phyloP scores from a whole-genome alignment of 2,888 invertebrate genomes.

The Leptodirus hochenwartii region DNA sequence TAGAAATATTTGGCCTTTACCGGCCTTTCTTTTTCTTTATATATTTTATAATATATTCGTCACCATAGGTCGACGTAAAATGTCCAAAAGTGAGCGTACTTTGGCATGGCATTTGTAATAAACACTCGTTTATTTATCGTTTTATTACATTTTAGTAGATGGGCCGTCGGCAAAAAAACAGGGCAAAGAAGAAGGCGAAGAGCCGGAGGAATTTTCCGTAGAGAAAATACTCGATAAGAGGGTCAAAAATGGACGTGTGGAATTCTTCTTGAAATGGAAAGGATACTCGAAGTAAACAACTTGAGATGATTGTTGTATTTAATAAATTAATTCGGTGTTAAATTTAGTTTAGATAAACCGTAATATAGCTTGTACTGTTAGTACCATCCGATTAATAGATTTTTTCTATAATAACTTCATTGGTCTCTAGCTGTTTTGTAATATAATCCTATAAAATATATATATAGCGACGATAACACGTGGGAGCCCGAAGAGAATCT shows the following conservation, averaged over 20 bases:
- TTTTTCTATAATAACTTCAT: conserved; percentile 1
- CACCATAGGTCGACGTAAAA: too few species aligned
- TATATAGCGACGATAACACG: conserved; percentile 40
- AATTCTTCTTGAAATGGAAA: conserved; percentile 47
- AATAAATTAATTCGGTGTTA: conserved; percentile 2
- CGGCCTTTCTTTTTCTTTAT: too few species aligned
- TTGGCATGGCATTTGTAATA: too few species aligned
- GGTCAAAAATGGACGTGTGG: conserved; percentile 47
- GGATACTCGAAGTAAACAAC: conserved; percentile 40
- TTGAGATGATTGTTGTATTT: conserved; percentile 4
- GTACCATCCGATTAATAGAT: background rate
- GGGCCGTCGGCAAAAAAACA: conserved; percentile 6
- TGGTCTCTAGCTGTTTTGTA: conserved; percentile 5
- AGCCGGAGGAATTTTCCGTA: conserved; percentile 49
- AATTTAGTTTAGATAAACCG: background rate
- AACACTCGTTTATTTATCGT: too few species aligned
- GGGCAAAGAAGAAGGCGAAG: conserved; percentile 12
- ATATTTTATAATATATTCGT: too few species aligned
- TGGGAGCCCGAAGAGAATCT: conserved; percentile 75
- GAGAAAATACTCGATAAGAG: conserved; percentile 57
- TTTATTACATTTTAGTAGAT: conserved; percentile 7
- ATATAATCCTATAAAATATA: conserved; percentile 5
- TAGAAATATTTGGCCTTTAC: too few species aligned
- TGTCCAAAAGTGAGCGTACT: too few species aligned
- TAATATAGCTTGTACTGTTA: background rate